Evolutionary conservation across 2,888 invertebrate species (phyloP), one percentile per base, ranked within the genome.

Genomic region (Odontothrips loti): DNA sequence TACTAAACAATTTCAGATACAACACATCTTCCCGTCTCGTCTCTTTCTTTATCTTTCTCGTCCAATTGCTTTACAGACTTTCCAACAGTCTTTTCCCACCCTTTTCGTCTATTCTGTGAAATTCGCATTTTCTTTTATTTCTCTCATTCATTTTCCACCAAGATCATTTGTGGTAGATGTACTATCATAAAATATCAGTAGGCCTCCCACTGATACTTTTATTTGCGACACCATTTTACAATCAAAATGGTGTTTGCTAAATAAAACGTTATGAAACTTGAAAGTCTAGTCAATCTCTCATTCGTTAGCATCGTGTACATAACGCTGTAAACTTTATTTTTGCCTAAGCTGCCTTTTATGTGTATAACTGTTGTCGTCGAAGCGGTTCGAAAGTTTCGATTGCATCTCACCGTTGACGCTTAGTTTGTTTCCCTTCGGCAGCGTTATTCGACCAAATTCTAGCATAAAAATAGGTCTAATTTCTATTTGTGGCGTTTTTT

Each of bases 11-110:
- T 75, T 75, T 75, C 68, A 75, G 68, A 75, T 27, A 75, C 68
- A 75, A 75, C 68, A 75, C 68, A 80, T 80, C 27, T 80, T n/a
- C 51, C 12, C 80, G 82, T 80, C 79, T 82, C 80, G 81, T 81
- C 79, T 81, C 81, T 79, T 82, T 80, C 79, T 80, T 43, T 43
- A 80, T 81, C 80, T 80, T 81, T 81, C 81, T 80, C 80, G 80
- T 80, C 81, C 80, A 81, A 29, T 20, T 80, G 58, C 78, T 80
- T 82, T 80, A 80, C 81, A 82, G 48, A 80, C 48, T 79, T 79
- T n/a, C n/a, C n/a, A n/a, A n/a, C n/a, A n/a, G 47, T 68, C 79
- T 75, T 80, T 82, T 80, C 48, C 82, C 34, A 23, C 17, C 27
- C n/a, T 51, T 63, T 47, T 80, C 78, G 20, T 27, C 12, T 12